Percentiles rank a stretch among this genome's conserved stretches.
These are phyloP conservation scores for Hycleus cichorii DNA, from an alignment of 1,140 invertebrate species.

Conservation along the genomic window DNA sequence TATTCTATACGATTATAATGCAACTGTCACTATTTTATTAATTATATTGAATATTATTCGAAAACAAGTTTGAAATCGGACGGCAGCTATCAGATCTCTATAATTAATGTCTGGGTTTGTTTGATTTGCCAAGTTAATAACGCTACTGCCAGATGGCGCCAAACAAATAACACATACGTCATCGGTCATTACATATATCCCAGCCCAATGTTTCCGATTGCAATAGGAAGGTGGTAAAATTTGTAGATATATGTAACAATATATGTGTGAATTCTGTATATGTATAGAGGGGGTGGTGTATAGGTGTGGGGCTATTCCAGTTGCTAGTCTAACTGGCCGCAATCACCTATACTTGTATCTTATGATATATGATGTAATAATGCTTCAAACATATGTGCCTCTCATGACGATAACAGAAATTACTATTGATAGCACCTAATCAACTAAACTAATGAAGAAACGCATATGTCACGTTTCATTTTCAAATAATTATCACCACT, in stretches of 20 bases:
- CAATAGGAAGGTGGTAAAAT: too few relatives aligned
- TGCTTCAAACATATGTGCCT: slow-evolving; percentile 40
- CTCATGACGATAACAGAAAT: slow-evolving; percentile 38
- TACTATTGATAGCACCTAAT: slow-evolving; percentile 38
- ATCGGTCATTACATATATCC: slow-evolving; percentile 36
- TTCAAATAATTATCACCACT: slow-evolving; percentile 23
- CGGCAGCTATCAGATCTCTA: slow-evolving; percentile 32
- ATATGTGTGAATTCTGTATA: neutral
- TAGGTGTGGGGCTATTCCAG: slow-evolving; percentile 23
- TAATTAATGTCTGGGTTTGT: slow-evolving; percentile 42
- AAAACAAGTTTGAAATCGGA: slow-evolving; percentile 23
- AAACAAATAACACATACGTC: slow-evolving; percentile 43
- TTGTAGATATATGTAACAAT: too few relatives aligned
- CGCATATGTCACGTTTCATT: slow-evolving; percentile 31
- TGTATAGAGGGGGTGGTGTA: slow-evolving; percentile 2
- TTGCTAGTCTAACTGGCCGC: slow-evolving; percentile 30
- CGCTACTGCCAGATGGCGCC: slow-evolving; percentile 41
- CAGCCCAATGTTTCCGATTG: slow-evolving; percentile 2
- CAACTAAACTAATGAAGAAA: slow-evolving; percentile 40
- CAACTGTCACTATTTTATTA: too few relatives aligned
- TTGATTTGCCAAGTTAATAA: slow-evolving; percentile 44
- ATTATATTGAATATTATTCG: slow-evolving; percentile 4
- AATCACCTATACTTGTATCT: slow-evolving; percentile 39
- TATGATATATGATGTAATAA: slow-evolving; percentile 42
- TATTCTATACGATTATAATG: too few relatives aligned